phyloP scores from a whole-genome alignment of 2,797 vertebrate genomes.

The Eleutherodactylus coqui region DNA sequence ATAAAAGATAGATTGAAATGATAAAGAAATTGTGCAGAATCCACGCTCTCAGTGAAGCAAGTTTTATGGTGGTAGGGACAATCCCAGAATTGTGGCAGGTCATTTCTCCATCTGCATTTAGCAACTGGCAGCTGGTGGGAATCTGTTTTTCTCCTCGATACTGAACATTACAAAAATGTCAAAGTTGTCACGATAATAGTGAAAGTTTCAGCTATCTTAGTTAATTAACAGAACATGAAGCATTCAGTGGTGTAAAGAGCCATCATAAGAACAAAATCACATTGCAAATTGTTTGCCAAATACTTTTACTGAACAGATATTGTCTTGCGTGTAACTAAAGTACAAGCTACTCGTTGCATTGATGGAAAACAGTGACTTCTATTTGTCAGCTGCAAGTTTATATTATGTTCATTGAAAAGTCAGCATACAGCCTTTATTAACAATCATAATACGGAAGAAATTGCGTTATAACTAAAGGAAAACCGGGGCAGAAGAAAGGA shows the following conservation, averaged over 20 bases:
- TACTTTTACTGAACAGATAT: slow-evolving; percentile 13
- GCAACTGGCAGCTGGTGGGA: neutral
- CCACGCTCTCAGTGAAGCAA: neutral
- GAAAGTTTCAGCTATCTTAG: neutral
- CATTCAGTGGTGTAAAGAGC: neutral
- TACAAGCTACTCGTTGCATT: neutral
- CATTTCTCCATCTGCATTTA: neutral
- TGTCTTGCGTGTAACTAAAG: neutral
- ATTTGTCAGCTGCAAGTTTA: neutral
- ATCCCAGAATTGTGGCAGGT: neutral
- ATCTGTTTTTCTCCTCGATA: neutral
- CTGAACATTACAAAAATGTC: neutral
- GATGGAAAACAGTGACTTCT: too few relatives aligned
- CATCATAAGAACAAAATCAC: slow-evolving; percentile 8
- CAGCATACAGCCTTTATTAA: neutral
- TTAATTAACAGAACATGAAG: neutral
- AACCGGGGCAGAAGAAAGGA: neutral
- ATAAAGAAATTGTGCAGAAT: neutral
- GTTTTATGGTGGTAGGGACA: neutral
- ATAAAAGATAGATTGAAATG: neutral
- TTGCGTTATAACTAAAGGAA: neutral
- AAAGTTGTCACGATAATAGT: neutral
- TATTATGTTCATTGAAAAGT: neutral
- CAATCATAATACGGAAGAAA: neutral
- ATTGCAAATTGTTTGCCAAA: neutral